Base-by-base conservation (phyloP, 2,113 vertebrate genomes). In the Dasypus novemcinctus region DNA sequence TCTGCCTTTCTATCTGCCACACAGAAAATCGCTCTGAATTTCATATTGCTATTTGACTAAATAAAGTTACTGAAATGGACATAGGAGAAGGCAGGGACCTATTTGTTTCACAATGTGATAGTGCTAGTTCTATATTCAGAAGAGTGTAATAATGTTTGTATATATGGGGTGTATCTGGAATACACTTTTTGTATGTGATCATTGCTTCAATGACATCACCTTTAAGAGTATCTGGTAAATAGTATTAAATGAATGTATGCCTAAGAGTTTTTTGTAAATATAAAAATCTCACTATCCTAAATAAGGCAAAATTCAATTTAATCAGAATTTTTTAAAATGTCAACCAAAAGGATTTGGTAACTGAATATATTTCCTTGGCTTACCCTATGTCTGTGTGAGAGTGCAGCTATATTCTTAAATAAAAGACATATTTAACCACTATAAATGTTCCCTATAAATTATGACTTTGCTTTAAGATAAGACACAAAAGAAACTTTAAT, bases 21-120 rank as follows among this genome's bases (percentile, higher is more conserved):
- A 61, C 52, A 88, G 78, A 95, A 96, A 89, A 71, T 94, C 90
- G 94, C 54, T 52, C 61, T 93, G 74, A 38, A 91, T 91, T 96
- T 96, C 59, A 71, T 85, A 90, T 94, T 89, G 89, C 91, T 94
- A 91, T 59, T 94, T 64, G 36, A 71, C 93, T 93, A 94, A 96
- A 93, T 97, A 95, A 97, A 96, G 29, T 96, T 89, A 95, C 79
- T 66, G 78, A 91, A 94, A 96, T 7, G 81, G 66, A 61, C 88
- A 21, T 43, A n/a, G 95, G 69, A 96, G 76, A 84, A 91, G 36
- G 74, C 49, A 94, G 71, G 94, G 94, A 83, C 36, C 85, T 93
- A 97, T 96, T 97, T 97, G 95, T 95, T 93, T 97, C 94, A 93
- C 96, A 96, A 88, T 89, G 38, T 96, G 97, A 87, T n/a, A 92